Evolutionary conservation across 1,140 invertebrate species (phyloP).

Genomic region (Maniola jurtina): DNA sequence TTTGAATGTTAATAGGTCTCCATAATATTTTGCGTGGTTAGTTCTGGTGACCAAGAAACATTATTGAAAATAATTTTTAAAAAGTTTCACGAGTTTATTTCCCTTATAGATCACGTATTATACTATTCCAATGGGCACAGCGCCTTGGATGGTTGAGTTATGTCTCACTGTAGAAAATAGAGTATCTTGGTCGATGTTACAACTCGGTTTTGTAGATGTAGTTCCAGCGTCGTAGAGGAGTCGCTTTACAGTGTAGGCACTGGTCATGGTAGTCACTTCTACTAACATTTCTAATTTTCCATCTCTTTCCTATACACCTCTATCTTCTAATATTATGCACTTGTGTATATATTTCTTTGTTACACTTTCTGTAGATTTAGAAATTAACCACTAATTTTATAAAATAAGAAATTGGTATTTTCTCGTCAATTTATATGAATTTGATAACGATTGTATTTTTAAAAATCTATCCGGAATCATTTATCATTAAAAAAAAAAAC

Average conservation of each 20-base stretch:
- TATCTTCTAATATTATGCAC: conserved; percentile 2
- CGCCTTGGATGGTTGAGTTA: background rate
- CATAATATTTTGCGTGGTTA: too few species aligned
- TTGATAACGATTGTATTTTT: too few species aligned
- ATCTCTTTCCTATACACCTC: background rate
- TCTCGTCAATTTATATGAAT: too few species aligned
- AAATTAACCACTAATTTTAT: background rate
- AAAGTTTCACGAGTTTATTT: too few species aligned
- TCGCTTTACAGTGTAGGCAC: background rate
- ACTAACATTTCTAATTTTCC: background rate
- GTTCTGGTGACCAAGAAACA: too few species aligned
- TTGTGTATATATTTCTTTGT: conserved; percentile 1
- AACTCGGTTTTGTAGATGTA: background rate
- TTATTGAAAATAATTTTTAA: too few species aligned
- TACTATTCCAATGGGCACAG: background rate
- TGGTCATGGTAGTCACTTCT: background rate
- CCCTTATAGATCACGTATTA: background rate
- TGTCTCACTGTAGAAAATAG: background rate
- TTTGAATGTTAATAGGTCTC: too few species aligned
- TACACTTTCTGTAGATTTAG: conserved; percentile 9
- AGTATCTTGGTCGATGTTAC: background rate
- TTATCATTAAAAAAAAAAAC: too few species aligned
- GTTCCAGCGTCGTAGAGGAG: background rate
- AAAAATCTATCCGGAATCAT: too few species aligned
- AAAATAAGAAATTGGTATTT: background rate